Base-by-base conservation (phyloP, 2,797 vertebrate genomes). In the Sebastes taczanowskii region DNA sequence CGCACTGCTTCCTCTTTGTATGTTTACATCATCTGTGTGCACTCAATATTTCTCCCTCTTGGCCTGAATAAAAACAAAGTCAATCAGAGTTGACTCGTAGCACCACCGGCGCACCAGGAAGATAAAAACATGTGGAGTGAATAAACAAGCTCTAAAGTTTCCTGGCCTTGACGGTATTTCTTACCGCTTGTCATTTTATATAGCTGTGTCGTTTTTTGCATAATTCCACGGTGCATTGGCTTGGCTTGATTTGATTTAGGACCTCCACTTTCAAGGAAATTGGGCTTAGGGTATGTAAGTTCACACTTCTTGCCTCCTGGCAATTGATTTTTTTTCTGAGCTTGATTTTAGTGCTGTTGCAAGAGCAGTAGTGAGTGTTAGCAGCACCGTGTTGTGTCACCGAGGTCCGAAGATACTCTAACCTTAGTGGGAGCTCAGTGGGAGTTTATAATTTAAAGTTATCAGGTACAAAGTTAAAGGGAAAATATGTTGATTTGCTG, bases 261-360 rank as follows among this genome's bases (percentile, higher is more conserved):
- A 89, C 88, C 85, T 87, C 79, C 87, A 94, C 90, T 93, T 93
- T 93, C 91, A 94, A 91, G 91, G 88, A 92, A 94, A 94, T 94
- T 94, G 94, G 86, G 87, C 89, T 91, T 87, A 92, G 88, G 93
- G 91, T 94, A 91, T 94, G 90, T 90, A 88, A 90, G 94, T 93
- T 94, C 93, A 93, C 93, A 93, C 92, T 94, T 88, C 85, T 88
- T 83, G 90, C 90, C 90, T 91, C 59, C 72, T 85, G 90, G 90
- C 92, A 91, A 95, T 94, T 91, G 91, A 93, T 93, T 93, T 92
- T 92, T 93, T 92, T 89, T 82, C 82, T 72, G 67, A 88, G 88
- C 69, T 90, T 88, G 89, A 91, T 88, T 90, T 86, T 85, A 72
- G 80, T 60, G 88, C 84, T 87, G 71, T 62, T 85, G 88, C 83